These are phyloP conservation scores for Leptoteleia sp. DNA, from an alignment of 1,140 invertebrate genomes.

Conservation along the genomic window DNA sequence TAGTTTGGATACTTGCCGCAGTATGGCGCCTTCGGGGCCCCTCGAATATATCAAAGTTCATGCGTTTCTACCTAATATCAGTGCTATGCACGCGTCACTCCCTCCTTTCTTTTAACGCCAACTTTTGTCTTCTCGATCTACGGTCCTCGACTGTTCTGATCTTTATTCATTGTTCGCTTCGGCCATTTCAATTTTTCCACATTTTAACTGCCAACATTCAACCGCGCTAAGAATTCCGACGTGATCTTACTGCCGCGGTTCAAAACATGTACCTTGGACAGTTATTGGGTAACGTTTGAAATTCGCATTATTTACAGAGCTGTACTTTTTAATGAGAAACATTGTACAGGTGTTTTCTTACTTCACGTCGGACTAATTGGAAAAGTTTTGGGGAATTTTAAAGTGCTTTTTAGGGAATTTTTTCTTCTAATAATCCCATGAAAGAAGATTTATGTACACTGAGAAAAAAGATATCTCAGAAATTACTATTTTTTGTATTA, in stretches of 20 bases:
- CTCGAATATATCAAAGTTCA: conserved; percentile 81
- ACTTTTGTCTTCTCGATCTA: conserved; percentile 65
- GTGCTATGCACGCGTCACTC: conserved; percentile 74
- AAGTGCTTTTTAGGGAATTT: no score
- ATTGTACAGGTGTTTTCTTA: no score
- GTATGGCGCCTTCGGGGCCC: conserved; percentile 75
- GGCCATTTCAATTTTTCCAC: conserved; percentile 80
- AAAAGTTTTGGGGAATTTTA: no score
- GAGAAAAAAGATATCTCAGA: no score
- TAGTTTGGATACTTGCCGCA: conserved; percentile 80
- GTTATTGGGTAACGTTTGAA: conserved; percentile 22
- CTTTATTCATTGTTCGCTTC: conserved; percentile 80
- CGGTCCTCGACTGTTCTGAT: conserved; percentile 66
- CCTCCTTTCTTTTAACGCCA: conserved; percentile 45
- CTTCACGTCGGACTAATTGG: no score
- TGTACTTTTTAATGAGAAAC: no score
- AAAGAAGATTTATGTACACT: no score
- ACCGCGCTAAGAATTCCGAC: conserved; percentile 66
- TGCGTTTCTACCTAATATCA: conserved; percentile 81
- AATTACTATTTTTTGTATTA: no score
- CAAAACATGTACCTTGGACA: conserved; percentile 18
- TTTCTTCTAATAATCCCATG: no score
- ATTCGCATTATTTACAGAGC: conserved; percentile 9
- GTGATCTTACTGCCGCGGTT: conserved; percentile 4
- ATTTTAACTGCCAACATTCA: conserved; percentile 76